These are phyloP conservation scores for Bostrychus sinensis DNA, from an alignment of 2,113 vertebrate genomes.

Conservation along the genomic window DNA sequence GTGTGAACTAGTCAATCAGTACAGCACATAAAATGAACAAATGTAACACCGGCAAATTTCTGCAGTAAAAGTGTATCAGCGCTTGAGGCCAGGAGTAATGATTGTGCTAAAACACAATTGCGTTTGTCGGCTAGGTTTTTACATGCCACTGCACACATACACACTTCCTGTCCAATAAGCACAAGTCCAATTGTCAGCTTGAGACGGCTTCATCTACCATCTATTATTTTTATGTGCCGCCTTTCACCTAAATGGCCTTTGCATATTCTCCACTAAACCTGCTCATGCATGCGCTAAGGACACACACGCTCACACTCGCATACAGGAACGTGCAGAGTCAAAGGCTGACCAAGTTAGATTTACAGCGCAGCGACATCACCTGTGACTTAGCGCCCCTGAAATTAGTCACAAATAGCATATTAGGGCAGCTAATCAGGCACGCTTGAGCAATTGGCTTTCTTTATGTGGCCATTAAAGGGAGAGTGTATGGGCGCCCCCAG, in stretches of 20 bases:
- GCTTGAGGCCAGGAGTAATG: slow-evolving; percentile 86
- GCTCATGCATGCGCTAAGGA: slow-evolving; percentile 55
- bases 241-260: slow-evolving; percentile 89
- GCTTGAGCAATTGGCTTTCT: slow-evolving; percentile 90
- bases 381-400: slow-evolving; percentile 92
- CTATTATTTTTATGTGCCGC: slow-evolving; percentile 86
- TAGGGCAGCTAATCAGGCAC: slow-evolving; percentile 95
- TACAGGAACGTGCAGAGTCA: slow-evolving; percentile 34
- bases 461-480: slow-evolving; percentile 93
- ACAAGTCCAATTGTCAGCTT: slow-evolving; percentile 80
- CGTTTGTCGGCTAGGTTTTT: slow-evolving; percentile 36
- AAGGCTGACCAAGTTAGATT: slow-evolving; percentile 81
- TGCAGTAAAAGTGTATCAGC: slow-evolving; percentile 80
- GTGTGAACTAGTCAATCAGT: slow-evolving; percentile 76
- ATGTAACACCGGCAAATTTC: slow-evolving; percentile 72
- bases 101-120: slow-evolving; percentile 80
- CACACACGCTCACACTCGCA: slow-evolving; percentile 30
- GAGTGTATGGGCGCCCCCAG: slow-evolving; percentile 85
- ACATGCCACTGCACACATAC: slow-evolving; percentile 17
- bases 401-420: slow-evolving; percentile 99
- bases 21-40: slow-evolving; percentile 66
- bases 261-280: slow-evolving; percentile 86
- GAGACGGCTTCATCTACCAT: slow-evolving; percentile 87
- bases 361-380: slow-evolving; percentile 90
- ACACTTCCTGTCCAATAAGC: slow-evolving; percentile 65